Conservation (phyloP, 2,797 vertebrate species). For the Enteromius unitaeniatus region DNA sequence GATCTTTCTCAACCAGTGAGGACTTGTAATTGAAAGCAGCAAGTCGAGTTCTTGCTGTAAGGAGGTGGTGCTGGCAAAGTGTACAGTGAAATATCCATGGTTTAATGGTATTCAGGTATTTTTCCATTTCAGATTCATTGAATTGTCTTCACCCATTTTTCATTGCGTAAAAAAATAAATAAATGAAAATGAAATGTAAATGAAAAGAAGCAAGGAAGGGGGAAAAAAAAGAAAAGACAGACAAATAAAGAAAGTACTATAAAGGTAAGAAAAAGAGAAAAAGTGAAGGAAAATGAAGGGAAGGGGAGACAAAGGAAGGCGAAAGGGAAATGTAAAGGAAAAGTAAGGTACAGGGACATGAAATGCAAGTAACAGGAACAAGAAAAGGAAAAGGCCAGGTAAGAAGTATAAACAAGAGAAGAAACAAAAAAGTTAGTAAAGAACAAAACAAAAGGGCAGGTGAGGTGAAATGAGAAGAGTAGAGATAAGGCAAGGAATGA, state of each 20-base stretch:
- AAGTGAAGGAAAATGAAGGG: not conserved
- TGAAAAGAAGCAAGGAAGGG: not conserved
- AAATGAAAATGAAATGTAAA: not conserved
- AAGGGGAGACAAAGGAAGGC: no score
- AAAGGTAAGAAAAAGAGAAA: not conserved
- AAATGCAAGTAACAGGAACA: not conserved
- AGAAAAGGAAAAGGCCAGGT: not conserved
- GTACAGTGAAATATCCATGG: not conserved
- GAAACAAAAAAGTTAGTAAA: not conserved
- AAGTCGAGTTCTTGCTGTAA: constrained; percentile 39
- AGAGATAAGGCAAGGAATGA: not conserved
- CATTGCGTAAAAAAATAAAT: not conserved
- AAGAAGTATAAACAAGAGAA: not conserved
- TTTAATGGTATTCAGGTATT: constrained; percentile 15
- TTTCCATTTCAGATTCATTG: not conserved
- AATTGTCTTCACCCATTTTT: not conserved
- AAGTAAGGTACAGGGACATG: not conserved
- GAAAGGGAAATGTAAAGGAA: not conserved
- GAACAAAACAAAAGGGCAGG: not conserved
- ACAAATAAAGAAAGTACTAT: not conserved
- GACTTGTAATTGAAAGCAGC: constrained; percentile 75
- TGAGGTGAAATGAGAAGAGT: not conserved
- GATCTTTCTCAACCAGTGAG: constrained; percentile 69
- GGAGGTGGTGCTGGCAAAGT: constrained; percentile 37
- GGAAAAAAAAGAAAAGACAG: not conserved